These are phyloP conservation scores for Agelastica alni DNA, from an alignment of 2,888 invertebrate species.

Conservation along the genomic window DNA sequence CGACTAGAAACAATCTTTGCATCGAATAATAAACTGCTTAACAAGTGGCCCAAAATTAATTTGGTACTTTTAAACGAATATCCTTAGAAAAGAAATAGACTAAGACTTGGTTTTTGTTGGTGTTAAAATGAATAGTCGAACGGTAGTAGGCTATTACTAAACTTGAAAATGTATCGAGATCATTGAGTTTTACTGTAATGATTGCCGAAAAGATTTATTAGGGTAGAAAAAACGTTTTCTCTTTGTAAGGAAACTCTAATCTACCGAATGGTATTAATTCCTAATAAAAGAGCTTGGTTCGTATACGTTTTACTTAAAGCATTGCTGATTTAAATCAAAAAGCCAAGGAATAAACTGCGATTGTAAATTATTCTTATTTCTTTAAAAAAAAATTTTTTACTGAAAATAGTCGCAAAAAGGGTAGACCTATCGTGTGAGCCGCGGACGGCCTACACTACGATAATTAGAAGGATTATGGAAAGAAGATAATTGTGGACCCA, in stretches of 20 bases:
- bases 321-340: too few relatives aligned
- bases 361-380: too few relatives aligned
- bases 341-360: too few relatives aligned
- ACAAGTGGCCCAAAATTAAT: constrained; percentile 26
- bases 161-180: constrained; percentile 13
- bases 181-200: constrained; percentile 23
- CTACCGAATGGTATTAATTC: not conserved
- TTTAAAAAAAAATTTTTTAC: too few relatives aligned
- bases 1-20: constrained; percentile 19
- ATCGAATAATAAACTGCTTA: constrained; percentile 26
- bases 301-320: too few relatives aligned
- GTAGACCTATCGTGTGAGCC: too few relatives aligned
- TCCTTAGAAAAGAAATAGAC: constrained; percentile 1
- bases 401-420: too few relatives aligned
- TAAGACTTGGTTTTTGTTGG: constrained; percentile 9
- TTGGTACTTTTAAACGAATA: constrained; percentile 19
- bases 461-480: too few relatives aligned
- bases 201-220: constrained; percentile 9
- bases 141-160: constrained; percentile 25
- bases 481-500: too few relatives aligned
- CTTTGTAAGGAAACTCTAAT: constrained; percentile 1
- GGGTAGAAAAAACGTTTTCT: constrained; percentile 6
- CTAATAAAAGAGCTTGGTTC: not conserved
- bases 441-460: too few relatives aligned
- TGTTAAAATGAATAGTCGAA: constrained; percentile 16